Base-by-base conservation (phyloP, 2,113 vertebrate species). In the Percina caprodes region DNA sequence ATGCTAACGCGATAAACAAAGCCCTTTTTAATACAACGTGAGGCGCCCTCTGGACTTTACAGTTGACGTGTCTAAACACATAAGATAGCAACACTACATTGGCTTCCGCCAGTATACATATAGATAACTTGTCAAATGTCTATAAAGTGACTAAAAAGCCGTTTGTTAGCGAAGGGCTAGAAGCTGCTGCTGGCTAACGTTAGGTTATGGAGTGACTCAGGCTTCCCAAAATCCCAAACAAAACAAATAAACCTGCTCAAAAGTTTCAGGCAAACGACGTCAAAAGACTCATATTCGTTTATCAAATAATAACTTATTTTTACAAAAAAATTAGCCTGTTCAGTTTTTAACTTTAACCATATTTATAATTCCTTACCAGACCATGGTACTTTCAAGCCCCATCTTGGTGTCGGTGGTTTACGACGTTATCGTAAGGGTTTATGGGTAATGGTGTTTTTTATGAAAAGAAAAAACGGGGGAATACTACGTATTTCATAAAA, bases 311-410 rank as follows among this genome's bases (percentile, higher is more conserved):
- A 1, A 10, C 24, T 45, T 5, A 2, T n/a, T 19, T 10, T n/a
- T 15, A 3, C 30, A 30, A 16, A 30, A 19, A 46, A 18, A n/a
- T 0, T 21, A 10, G 5, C 9, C 14, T 3, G 35, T n/a, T 13
- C 4, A 52, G 15, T 48, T 2, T 35, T 58, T 23, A 26, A 70
- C 19, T 87, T 77, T 42, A 58, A 79, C 78, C 18, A 62, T 46
- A 70, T 86, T 79, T 76, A 21, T 18, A 0, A 56, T 13, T 70
- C 18, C 96, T 97, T 94, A 97, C 97, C 97, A 97, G 69, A 97
- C 96, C 96, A 97, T 97, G 83, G 96, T 97, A 92, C 96, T 97
- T 88, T 97, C 97, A 83, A 97, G 95, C 93, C 95, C 96, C 96
- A 97, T 97, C 91, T 95, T 95, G 91, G 85, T 24, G 77, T 49